These are phyloP conservation scores for Centropyge bicolor DNA, from an alignment of 2,797 vertebrate species.

Conservation along the genomic window DNA sequence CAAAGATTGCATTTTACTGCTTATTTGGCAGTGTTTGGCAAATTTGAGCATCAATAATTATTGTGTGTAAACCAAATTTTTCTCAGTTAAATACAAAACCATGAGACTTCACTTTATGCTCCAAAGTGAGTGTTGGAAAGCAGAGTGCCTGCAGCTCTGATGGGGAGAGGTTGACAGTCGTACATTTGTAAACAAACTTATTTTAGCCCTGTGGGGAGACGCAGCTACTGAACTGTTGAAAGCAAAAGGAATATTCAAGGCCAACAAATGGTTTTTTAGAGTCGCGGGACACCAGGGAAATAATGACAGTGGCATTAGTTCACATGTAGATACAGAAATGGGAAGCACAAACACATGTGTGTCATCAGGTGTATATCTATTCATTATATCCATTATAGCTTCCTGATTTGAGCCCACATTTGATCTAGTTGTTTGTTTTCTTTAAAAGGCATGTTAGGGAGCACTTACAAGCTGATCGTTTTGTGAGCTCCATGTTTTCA, in stretches of 20 bases:
- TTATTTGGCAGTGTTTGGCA: constrained; percentile 8
- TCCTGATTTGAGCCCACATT: neutral
- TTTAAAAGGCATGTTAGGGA: neutral
- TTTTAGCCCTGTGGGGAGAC: neutral
- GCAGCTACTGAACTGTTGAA: neutral
- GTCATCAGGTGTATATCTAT: constrained; percentile 1
- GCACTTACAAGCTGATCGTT: neutral
- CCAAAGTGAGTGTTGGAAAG: neutral
- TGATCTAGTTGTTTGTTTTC: neutral
- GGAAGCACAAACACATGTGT: neutral
- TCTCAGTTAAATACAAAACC: constrained; percentile 1
- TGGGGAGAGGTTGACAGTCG: constrained; percentile 15
- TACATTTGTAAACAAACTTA: neutral
- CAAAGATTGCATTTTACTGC: constrained; percentile 60
- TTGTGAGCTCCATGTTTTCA: constrained; percentile 4
- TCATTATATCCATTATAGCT: neutral
- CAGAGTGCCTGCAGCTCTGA: constrained; percentile 8
- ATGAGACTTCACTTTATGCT: neutral
- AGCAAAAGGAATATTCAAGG: neutral
- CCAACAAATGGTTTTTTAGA: neutral
- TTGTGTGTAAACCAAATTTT: neutral
- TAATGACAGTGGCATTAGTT: neutral
- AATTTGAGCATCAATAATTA: constrained; percentile 19
- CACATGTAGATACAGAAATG: neutral
- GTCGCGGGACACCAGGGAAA: neutral